Evolutionary conservation across 2,888 invertebrate genomes (phyloP), one percentile per base, ranked within the genome.

Genomic region (Synergus itoensis): DNA sequence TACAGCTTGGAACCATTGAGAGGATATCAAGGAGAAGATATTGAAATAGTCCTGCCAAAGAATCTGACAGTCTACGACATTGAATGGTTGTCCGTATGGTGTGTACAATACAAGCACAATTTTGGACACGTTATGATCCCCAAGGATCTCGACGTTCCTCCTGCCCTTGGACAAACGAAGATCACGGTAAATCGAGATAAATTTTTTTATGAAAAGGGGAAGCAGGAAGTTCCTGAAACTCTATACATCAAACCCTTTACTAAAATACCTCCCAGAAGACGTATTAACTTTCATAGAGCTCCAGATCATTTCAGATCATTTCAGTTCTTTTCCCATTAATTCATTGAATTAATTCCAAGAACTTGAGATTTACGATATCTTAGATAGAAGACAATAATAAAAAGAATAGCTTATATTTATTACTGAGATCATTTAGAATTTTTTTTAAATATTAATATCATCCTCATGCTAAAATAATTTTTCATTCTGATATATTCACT

Each of bases 81-180:
- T 86, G 97, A 98, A 92, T 98, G 98, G 97, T 94, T 98, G 45
- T 95, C 97, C 0, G 96, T 98, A 0, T 98, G 97, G 97, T 98
- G 98, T 89, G 97, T 98, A n/a, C 95, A 96, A 88, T 97, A 96
- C 92, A 93, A 95, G 7, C 97, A 98, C 89, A 98, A 98, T 93
- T 98, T 98, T 90, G 98, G 98, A 0, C 97, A 98, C 89, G 97
- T 98, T 0, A 94, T 94, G 88, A 96, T 98, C 77, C 98, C 98
- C 0, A 96, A 96, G 90, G 96, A 97, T 87, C 92, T 98, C 87
- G 97, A 98, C 86, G 97, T 98, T 18, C 98, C 98, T 0, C 98
- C 98, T 0, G 97, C 98, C 1, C 91, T 98, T 82, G 97, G 97
- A 21, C 97, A 98, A 93, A 97, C 97, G 0, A 97, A 97, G 93